Evolutionary conservation across 1,140 invertebrate species (phyloP).

Genomic region (Adelges cooleyi): DNA sequence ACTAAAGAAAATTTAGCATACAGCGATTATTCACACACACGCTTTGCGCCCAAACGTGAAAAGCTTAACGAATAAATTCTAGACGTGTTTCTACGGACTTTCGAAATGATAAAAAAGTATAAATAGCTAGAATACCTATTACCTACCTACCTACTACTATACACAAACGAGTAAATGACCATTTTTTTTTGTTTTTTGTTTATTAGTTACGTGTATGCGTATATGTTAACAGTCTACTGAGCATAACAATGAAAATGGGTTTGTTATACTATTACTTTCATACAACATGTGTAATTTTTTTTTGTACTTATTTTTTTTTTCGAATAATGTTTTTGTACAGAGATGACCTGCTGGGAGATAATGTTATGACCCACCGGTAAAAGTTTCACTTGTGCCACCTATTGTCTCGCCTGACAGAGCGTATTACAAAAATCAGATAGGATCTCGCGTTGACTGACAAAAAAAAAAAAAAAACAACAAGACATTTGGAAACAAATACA

Average conservation of each 20-base stretch:
- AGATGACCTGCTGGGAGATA: slow-evolving; percentile 27
- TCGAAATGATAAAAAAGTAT: slow-evolving; percentile 17
- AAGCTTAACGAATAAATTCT: no score
- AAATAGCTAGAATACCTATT: no score
- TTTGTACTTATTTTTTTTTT: not conserved
- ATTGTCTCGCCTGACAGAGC: slow-evolving; percentile 21
- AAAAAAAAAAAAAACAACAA: no score
- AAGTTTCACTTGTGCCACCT: slow-evolving; percentile 22
- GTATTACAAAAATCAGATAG: not conserved
- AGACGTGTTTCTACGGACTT: not conserved
- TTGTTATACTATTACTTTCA: slow-evolving; percentile 28
- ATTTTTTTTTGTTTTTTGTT: not conserved
- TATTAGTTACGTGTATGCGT: not conserved
- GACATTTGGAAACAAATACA: not conserved
- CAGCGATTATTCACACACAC: no score
- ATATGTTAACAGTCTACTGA: slow-evolving; percentile 25
- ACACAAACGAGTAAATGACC: not conserved
- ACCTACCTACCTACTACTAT: no score
- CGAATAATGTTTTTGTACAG: slow-evolving; percentile 9
- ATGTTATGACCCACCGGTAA: slow-evolving; percentile 24
- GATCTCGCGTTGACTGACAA: not conserved
- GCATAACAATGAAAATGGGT: slow-evolving; percentile 22
- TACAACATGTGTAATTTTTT: no score
- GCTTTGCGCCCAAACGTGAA: no score
- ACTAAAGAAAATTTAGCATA: no score